Base-by-base conservation (phyloP, 2,888 invertebrate species). In the Eupithecia tripunctaria region DNA sequence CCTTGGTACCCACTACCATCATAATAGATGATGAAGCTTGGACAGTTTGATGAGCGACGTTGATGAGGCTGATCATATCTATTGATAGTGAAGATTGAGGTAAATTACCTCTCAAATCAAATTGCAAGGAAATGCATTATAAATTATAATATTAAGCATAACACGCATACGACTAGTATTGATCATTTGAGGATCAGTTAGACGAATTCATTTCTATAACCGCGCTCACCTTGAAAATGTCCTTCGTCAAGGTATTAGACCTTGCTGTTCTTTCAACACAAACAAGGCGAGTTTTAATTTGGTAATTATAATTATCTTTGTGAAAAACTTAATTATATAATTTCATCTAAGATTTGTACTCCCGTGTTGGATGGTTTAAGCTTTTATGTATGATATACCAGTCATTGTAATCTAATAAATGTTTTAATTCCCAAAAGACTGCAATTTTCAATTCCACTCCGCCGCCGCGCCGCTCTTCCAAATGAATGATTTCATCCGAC, bases 401-500 rank as follows among this genome's bases (percentile, higher is more conserved):
- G 7, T 4, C 21, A 41, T 1, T 64, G 15, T 25, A 4, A 1
- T 64, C 36, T 63, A 29, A n/a, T 63, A 43, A 65, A 63, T 25
- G 47, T 8, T 59, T 64, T 51, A 27, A 67, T 62, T 71, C 73
- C 73, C 71, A 15, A 70, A 27, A 65, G 70, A 65, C 41, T 14
- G 2, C 56, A 71, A 51, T 68, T 29, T 69, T 72, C 67, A 65
- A 69, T 73, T 65, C 70, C 68, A 67, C 68, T 73, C 74, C 63
- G 38, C 60, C 65, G 68, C 68, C 74, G 73, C 63, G 38, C 60
- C 65, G 68, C 66, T 70, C 47, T 72, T 74, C 32, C 70, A 68
- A 74, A 68, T 67, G 66, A 80, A 68, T 63, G 64, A 79, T 74
- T 79, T 78, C 72, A 66, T 75, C 76, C 75, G 73, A 68, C 75